Percentiles rank a stretch among this genome's conserved stretches.
Conservation (phyloP, 2,113 vertebrate genomes). For the Triplophysa tibetana region DNA sequence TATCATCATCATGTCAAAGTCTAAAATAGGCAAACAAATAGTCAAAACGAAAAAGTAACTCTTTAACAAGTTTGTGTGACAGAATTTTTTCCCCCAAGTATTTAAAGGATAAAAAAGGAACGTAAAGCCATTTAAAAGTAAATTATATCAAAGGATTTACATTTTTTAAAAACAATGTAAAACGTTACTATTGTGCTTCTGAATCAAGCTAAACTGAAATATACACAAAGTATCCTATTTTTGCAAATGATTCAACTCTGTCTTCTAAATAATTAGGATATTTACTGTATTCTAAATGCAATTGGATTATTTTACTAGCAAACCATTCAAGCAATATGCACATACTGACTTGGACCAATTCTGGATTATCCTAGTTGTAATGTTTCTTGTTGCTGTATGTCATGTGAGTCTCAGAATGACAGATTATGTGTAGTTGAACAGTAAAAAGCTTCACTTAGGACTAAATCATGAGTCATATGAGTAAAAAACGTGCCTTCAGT, state of each 20-base stretch:
- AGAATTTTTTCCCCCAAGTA: too few species aligned
- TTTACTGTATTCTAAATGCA: too few species aligned
- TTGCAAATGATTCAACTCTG: too few species aligned
- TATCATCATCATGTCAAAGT: constrained; percentile 34
- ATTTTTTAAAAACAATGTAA: too few species aligned
- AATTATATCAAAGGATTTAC: too few species aligned
- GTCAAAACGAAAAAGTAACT: constrained; percentile 5
- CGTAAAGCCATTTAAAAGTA: too few species aligned
- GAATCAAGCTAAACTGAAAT: too few species aligned
- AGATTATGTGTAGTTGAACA: constrained; percentile 12
- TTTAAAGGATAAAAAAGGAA: too few species aligned
- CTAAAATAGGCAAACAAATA: constrained; percentile 26
- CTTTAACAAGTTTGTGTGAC: neutral
- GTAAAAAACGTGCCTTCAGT: constrained; percentile 43
- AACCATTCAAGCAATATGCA: neutral
- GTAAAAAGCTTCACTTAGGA: neutral
- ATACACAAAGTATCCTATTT: too few species aligned
- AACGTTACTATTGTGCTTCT: too few species aligned
- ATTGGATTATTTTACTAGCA: neutral
- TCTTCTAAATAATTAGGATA: too few species aligned
- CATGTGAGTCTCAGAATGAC: constrained; percentile 40
- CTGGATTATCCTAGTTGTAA: neutral
- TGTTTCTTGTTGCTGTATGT: neutral
- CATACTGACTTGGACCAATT: neutral
- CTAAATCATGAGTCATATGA: constrained; percentile 49